These are phyloP conservation scores for Sarcophaga subvicina DNA, from an alignment of 2,888 invertebrate genomes.

Conservation along the genomic window DNA sequence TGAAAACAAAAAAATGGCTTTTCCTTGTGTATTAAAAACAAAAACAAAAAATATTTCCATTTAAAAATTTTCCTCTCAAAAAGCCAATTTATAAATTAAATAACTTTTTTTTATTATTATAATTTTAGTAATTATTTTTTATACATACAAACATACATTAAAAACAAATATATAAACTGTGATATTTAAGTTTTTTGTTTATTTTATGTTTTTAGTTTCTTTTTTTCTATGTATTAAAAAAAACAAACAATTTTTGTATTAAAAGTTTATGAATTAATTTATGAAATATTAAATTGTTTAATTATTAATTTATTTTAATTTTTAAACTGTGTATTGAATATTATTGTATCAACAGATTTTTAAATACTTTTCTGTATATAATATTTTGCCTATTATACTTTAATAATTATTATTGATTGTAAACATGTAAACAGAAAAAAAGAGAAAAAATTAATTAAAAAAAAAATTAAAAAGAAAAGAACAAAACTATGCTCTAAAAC, in stretches of 20 bases:
- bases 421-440: background rate
- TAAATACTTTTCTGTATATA: too few relatives aligned
- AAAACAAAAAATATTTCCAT: background rate
- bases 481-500: conserved; percentile 37
- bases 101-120: conserved; percentile 11
- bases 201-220: conserved; percentile 69
- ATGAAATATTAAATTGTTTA: conserved; percentile 27
- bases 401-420: background rate
- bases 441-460: conserved; percentile 35
- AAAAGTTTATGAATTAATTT: conserved; percentile 29
- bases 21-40: conserved; percentile 11
- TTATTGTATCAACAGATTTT: too few relatives aligned
- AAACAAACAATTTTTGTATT: conserved; percentile 6
- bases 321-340: too few relatives aligned
- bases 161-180: conserved; percentile 75
- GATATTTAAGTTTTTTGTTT: conserved; percentile 80
- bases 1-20: conserved; percentile 13
- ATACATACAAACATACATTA: conserved; percentile 65
- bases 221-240: conserved; percentile 17
- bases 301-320: conserved; percentile 41
- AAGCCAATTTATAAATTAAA: conserved; percentile 33
- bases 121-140: conserved; percentile 58
- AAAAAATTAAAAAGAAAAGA: conserved; percentile 15
- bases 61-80: conserved; percentile 13
- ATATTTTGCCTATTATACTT: too few relatives aligned